A percentile compares a stretch with the other conserved stretches of the same genome.
phyloP scores from a whole-genome alignment of 1,140 invertebrate genomes.

The Trachymyrmex septentrionalis region DNA sequence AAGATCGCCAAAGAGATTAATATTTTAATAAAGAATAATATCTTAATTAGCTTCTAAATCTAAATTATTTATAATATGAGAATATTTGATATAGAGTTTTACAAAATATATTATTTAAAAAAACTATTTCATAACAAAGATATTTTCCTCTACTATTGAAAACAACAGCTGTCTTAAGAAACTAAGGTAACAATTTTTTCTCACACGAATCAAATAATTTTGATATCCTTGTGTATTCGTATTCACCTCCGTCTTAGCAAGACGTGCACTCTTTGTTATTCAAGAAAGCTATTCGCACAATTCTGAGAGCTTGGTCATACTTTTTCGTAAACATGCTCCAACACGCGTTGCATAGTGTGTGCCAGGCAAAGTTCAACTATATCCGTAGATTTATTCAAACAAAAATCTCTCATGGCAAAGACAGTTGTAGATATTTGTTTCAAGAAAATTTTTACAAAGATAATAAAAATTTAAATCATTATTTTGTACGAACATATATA shows the following conservation, averaged over 20 bases:
- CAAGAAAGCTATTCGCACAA: slow-evolving; percentile 62
- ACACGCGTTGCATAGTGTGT: slow-evolving; percentile 41
- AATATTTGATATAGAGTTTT: slow-evolving; percentile 3
- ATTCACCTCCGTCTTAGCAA: slow-evolving; percentile 49
- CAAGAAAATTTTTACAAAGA: slow-evolving; percentile 27
- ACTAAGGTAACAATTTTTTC: slow-evolving; percentile 35
- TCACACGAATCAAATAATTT: slow-evolving; percentile 42
- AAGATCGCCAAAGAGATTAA: background rate
- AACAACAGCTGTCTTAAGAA: background rate
- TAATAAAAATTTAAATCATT: slow-evolving; percentile 13
- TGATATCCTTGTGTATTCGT: slow-evolving; percentile 45
- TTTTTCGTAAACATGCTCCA: slow-evolving; percentile 62
- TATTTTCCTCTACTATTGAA: background rate
- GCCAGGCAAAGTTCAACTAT: slow-evolving; percentile 52
- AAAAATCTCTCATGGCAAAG: slow-evolving; percentile 51
- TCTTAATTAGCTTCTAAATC: background rate
- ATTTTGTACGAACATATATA: background rate
- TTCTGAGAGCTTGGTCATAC: slow-evolving; percentile 55
- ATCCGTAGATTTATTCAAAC: slow-evolving; percentile 55
- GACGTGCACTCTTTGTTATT: slow-evolving; percentile 62
- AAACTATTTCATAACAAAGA: background rate
- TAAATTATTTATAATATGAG: background rate
- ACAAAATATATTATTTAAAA: background rate
- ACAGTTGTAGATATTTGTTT: slow-evolving; percentile 54
- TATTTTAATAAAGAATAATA: background rate